phyloP scores from a whole-genome alignment of 2,113 vertebrate species.

The Grantiella picta region DNA sequence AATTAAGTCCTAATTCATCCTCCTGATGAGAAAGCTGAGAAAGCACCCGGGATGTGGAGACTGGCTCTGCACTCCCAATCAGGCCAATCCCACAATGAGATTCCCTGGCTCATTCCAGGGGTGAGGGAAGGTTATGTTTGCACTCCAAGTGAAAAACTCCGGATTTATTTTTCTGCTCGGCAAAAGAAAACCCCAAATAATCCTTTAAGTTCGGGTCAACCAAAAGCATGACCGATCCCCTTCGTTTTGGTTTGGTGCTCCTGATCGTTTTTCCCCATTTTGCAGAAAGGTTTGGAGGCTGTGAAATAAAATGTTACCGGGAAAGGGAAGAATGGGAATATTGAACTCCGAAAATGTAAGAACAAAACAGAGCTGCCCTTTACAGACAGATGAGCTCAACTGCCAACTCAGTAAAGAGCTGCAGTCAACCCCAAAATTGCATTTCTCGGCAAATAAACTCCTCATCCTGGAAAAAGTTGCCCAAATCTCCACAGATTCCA shows the following conservation, averaged over 20 bases:
- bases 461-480: neutral
- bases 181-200: neutral
- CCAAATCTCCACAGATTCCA: neutral
- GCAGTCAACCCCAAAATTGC: constrained; percentile 35
- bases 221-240: neutral
- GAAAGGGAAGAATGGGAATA: neutral
- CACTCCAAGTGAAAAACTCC: neutral
- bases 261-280: neutral
- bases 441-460: constrained; percentile 32
- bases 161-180: neutral
- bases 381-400: neutral
- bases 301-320: neutral
- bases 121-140: neutral
- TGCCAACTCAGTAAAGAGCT: neutral
- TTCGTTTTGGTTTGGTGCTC: neutral
- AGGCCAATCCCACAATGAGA: neutral
- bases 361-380: neutral
- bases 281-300: neutral
- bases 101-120: neutral
- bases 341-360: neutral
- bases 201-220: neutral
- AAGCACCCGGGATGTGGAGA: neutral
- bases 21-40: neutral
- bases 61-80: neutral
- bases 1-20: neutral